Evolutionary conservation across 2,888 invertebrate species (phyloP), one percentile per base, ranked within the genome.

Genomic region (Drosophila gaucha): DNA sequence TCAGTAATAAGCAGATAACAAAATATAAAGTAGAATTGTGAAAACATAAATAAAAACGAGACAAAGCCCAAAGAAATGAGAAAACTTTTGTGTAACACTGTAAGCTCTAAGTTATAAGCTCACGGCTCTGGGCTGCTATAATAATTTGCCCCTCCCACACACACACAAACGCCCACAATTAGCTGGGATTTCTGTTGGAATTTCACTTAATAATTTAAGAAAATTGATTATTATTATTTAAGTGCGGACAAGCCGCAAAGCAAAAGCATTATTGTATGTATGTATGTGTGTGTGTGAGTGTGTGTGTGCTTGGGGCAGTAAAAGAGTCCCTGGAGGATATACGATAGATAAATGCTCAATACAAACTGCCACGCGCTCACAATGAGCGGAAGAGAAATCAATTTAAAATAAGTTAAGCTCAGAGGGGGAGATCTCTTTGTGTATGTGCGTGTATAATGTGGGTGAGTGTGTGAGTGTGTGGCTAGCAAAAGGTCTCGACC

Each of bases 181-280:
- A 84, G 80, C 74, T 46, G 24, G 41, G 54, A 51, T 35, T 14
- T 22, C 22, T 5, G 41, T 33, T 22, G 30, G 26, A 36, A 43
- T 43, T 65, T 73, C 76, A 67, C 66, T 79, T 67, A 88, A 88
- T 84, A 84, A 86, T 84, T 84, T 79, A 83, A 84, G 83, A 66
- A 70, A 79, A 86, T 86, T 83, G 80, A 86, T 86, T 80, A 88
- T 86, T 88, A 86, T 83, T 80, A 86, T 79, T 84, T 84, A 83
- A 86, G 84, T 83, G 76, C 74, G 70, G 76, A 78, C 66, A 70
- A 74, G 65, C 67, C 44, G 10, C 43, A 26, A 9, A 24, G 10
- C 50, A 9, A 10, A 30, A n/a, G 30, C 20, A 51, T 22, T 30
- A 38, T 51, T 38, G 31, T 14, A 30, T 3, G 8, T 5, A 9